phyloP scores from a whole-genome alignment of 2,888 invertebrate species.

The Caenorhabditis macrosperma region DNA sequence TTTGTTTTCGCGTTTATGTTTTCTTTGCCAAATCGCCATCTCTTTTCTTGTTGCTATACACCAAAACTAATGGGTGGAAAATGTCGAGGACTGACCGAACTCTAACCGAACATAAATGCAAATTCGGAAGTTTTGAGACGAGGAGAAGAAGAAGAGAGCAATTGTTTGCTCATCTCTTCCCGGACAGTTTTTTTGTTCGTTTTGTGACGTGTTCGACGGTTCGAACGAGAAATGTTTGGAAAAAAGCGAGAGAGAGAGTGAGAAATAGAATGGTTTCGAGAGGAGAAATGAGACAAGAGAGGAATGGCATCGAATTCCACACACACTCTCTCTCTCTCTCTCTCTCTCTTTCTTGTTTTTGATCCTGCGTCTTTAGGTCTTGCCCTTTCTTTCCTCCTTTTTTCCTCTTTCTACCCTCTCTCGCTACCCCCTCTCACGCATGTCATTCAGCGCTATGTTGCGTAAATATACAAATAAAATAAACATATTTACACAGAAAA shows the following conservation, averaged over 20 bases:
- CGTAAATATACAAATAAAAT: conserved; percentile 56
- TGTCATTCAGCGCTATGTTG: conserved; percentile 26
- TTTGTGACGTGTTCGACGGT: conserved; percentile 17
- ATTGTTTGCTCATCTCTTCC: background rate
- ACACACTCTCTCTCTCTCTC: background rate
- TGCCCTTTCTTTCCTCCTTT: background rate
- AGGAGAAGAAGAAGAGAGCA: background rate
- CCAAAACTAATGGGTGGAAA: background rate
- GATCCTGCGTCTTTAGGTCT: conserved; percentile 18
- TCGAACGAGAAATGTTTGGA: background rate
- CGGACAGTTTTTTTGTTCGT: background rate
- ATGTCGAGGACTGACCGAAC: background rate
- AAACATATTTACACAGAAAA: conserved; percentile 49
- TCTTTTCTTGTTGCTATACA: background rate
- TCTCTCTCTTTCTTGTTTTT: background rate
- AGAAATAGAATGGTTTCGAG: background rate
- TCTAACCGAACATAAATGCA: background rate
- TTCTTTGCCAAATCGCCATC: background rate
- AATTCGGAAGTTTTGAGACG: background rate
- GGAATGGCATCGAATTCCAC: conserved; percentile 34
- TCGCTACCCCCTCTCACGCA: background rate
- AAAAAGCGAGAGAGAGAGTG: background rate
- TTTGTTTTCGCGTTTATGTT: conserved; percentile 2
- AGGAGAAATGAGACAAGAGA: conserved; percentile 4
- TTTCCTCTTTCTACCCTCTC: background rate